These are phyloP conservation scores for Acrobasis repandana DNA, from an alignment of 2,888 invertebrate genomes.

Conservation along the genomic window DNA sequence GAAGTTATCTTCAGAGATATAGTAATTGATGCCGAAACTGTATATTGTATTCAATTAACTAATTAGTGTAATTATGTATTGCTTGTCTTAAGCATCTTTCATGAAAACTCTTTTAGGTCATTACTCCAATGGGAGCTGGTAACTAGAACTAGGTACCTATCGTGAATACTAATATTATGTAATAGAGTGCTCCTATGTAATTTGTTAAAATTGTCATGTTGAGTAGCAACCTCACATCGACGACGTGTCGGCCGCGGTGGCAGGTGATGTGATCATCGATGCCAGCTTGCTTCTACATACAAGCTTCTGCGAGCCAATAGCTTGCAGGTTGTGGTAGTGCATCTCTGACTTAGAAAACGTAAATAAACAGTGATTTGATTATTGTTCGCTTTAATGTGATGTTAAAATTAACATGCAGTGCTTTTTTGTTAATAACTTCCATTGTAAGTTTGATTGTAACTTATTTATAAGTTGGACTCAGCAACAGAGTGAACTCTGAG, in stretches of 20 bases:
- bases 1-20: slow-evolving; percentile 49
- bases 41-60: slow-evolving; percentile 55
- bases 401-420: slow-evolving; percentile 70
- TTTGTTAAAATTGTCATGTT: slow-evolving; percentile 36
- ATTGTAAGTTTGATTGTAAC: slow-evolving; percentile 64
- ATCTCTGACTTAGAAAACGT: slow-evolving; percentile 49
- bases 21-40: slow-evolving; percentile 52
- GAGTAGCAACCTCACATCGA: slow-evolving; percentile 48
- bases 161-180: slow-evolving; percentile 28
- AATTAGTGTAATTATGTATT: slow-evolving; percentile 58
- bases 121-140: slow-evolving; percentile 40
- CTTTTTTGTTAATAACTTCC: slow-evolving; percentile 70
- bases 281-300: slow-evolving; percentile 30
- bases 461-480: slow-evolving; percentile 74
- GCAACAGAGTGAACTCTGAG: slow-evolving; percentile 68
- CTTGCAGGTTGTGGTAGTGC: slow-evolving; percentile 45
- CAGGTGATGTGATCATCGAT: slow-evolving; percentile 51
- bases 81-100: slow-evolving; percentile 53
- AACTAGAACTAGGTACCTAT: slow-evolving; percentile 28
- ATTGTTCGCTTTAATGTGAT: slow-evolving; percentile 66
- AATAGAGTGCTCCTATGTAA: slow-evolving; percentile 31
- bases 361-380: slow-evolving; percentile 54
- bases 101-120: slow-evolving; percentile 46
- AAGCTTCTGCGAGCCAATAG: slow-evolving; percentile 38
- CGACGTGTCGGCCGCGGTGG: slow-evolving; percentile 44